Conservation (phyloP, 2,113 vertebrate species). For the Phycodurus eques region DNA sequence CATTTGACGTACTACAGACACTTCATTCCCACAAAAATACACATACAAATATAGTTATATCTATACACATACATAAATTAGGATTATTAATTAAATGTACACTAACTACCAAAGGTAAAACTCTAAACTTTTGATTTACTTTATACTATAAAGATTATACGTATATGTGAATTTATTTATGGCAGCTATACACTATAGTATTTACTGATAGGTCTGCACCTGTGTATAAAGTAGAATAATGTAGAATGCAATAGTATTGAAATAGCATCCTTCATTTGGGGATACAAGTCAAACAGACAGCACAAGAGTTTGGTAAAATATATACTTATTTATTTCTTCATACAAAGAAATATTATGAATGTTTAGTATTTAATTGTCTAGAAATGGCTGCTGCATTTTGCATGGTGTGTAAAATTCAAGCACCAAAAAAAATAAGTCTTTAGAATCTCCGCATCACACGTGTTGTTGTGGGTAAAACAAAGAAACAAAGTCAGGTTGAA, state of each 20-base stretch:
- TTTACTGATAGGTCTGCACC: too few species aligned
- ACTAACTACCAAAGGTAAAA: too few species aligned
- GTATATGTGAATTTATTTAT: too few species aligned
- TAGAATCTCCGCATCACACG: conserved; percentile 46
- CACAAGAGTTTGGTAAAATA: conserved; percentile 86
- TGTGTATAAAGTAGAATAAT: too few species aligned
- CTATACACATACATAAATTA: too few species aligned
- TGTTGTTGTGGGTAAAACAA: conserved; percentile 7
- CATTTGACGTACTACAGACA: too few species aligned
- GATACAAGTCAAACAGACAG: conserved; percentile 9
- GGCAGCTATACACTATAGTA: too few species aligned
- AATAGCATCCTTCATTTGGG: not conserved
- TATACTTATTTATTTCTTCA: conserved; percentile 92
- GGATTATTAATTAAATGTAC: too few species aligned
- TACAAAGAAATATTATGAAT: conserved; percentile 98
- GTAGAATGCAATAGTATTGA: not conserved
- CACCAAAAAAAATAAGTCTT: not conserved
- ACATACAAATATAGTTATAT: too few species aligned
- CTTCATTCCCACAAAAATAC: too few species aligned
- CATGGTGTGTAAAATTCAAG: conserved; percentile 87
- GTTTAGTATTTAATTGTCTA: conserved; percentile 92
- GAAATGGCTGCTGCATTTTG: conserved; percentile 85
- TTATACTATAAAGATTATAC: too few species aligned
- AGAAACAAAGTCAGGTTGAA: conserved; percentile 75
- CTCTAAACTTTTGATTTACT: too few species aligned